A percentile compares a stretch with the other conserved stretches of the same genome.
Conservation (phyloP, 2,888 invertebrate species). For the Entomobrya proxima region DNA sequence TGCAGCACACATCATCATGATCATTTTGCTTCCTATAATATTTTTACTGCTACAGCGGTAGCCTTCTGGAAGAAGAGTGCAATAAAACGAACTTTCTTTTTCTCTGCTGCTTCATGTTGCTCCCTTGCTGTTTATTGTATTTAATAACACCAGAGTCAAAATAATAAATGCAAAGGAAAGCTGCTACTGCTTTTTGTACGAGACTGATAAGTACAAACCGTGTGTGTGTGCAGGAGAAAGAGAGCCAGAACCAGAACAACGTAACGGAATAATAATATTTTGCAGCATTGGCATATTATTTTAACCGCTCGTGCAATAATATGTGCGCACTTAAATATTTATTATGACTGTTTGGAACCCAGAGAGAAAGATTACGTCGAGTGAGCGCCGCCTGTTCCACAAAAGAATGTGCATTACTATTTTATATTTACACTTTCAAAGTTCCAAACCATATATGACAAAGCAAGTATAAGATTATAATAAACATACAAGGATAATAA, state of each 20-base stretch:
- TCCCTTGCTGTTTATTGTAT: slow-evolving; percentile 38
- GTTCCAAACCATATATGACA: slow-evolving; percentile 4
- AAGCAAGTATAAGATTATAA: neutral
- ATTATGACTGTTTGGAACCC: slow-evolving; percentile 51
- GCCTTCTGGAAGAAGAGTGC: slow-evolving; percentile 26
- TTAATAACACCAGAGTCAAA: slow-evolving; percentile 1
- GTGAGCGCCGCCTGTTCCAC: slow-evolving; percentile 1
- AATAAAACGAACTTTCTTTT: slow-evolving; percentile 29
- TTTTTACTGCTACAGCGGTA: neutral
- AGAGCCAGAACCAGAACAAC: neutral
- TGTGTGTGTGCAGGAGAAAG: neutral
- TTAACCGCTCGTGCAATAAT: slow-evolving; percentile 32
- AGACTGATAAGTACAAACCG: neutral
- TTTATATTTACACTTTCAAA: too few species aligned
- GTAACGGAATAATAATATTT: neutral
- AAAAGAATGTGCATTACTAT: too few species aligned
- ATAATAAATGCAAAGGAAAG: neutral
- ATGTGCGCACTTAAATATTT: slow-evolving; percentile 58
- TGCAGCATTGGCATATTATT: slow-evolving; percentile 31
- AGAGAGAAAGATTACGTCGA: slow-evolving; percentile 26
- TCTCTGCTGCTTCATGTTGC: slow-evolving; percentile 9
- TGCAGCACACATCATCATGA: neutral
- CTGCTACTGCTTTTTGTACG: neutral
- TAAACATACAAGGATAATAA: neutral
- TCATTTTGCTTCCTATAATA: neutral